phyloP scores from a whole-genome alignment of 2,888 invertebrate species.

The Falcaria lacertinaria region DNA sequence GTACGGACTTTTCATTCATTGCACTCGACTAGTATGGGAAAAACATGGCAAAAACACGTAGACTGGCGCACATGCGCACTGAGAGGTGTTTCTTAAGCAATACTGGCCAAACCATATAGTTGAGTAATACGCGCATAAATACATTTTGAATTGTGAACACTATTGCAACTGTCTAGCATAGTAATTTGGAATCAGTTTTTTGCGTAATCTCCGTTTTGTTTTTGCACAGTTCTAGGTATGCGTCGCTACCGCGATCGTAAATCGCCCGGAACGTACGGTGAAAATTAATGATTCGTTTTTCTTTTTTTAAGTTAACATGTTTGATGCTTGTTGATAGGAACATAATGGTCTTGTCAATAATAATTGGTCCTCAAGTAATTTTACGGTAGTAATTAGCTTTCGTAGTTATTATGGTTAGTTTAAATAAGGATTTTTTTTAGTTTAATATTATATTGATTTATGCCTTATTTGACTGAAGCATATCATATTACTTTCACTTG shows the following conservation, averaged over 20 bases:
- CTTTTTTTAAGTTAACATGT: constrained; percentile 23
- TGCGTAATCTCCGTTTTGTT: constrained; percentile 42
- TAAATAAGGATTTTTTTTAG: too few relatives aligned
- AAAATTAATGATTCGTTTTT: constrained; percentile 46
- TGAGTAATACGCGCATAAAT: constrained; percentile 29
- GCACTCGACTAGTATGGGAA: constrained; percentile 45
- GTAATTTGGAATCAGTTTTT: constrained; percentile 38
- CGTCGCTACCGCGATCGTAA: constrained; percentile 28
- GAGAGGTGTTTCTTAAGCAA: constrained; percentile 29
- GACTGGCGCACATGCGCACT: background rate
- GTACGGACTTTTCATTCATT: constrained; percentile 17
- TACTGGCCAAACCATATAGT: constrained; percentile 16
- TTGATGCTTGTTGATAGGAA: background rate
- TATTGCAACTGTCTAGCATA: constrained; percentile 29
- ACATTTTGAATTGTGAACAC: constrained; percentile 22
- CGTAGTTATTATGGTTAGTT: too few relatives aligned
- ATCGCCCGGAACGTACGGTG: constrained; percentile 38
- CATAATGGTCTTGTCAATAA: background rate
- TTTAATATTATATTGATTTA: too few relatives aligned
- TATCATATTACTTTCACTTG: too few relatives aligned
- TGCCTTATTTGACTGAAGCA: too few relatives aligned
- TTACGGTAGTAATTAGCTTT: too few relatives aligned
- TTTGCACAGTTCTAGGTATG: constrained; percentile 21
- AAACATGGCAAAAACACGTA: constrained; percentile 26
- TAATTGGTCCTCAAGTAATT: background rate